phyloP scores from a whole-genome alignment of 2,888 invertebrate genomes.

The Agrotis exclamationis region DNA sequence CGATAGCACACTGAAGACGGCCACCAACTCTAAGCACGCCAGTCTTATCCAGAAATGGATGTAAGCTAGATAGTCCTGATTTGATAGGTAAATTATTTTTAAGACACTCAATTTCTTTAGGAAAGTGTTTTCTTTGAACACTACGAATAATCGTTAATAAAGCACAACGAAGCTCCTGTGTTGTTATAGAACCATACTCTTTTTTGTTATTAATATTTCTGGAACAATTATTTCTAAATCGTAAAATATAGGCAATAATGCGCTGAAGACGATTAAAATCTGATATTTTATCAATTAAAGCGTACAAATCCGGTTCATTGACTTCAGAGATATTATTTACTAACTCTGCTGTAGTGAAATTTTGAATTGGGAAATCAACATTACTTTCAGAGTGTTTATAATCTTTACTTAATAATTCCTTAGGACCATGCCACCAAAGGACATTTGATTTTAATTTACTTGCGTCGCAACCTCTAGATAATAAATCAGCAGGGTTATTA shows the following conservation, averaged over 20 bases:
- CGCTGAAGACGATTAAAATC: conserved; percentile 4
- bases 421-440: conserved; percentile 4
- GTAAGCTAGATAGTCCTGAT: background rate
- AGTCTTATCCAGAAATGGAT: background rate
- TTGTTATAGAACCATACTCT: conserved; percentile 4
- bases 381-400: background rate
- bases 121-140: conserved; percentile 3
- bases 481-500: conserved; percentile 11
- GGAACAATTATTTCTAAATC: conserved; percentile 2
- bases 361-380: background rate
- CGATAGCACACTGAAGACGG: background rate
- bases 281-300: conserved; percentile 7
- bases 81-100: background rate
- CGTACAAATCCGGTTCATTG: background rate
- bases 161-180: background rate
- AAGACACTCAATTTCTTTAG: conserved; percentile 7
- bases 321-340: background rate
- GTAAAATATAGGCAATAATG: background rate
- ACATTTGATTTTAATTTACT: background rate
- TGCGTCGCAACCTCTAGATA: conserved; percentile 3
- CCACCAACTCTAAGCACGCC: background rate
- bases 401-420: background rate
- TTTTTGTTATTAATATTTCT: background rate
- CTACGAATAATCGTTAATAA: background rate
- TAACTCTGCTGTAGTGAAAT: background rate